These are phyloP conservation scores for Podarcis cretensis DNA, from an alignment of 2,113 vertebrate species.

Conservation along the genomic window DNA sequence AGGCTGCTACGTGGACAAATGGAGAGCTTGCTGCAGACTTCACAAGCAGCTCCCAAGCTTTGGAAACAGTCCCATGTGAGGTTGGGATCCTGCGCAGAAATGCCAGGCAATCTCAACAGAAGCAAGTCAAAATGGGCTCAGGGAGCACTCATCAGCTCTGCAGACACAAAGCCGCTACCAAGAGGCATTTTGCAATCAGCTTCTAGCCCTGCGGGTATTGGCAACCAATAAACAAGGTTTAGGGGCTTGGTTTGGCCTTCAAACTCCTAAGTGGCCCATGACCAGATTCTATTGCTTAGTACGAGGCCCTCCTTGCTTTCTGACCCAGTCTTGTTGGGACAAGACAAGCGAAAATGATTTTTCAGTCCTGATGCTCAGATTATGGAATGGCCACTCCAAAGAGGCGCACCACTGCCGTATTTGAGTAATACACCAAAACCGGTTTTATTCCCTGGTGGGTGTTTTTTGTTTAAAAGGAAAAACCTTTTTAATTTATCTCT, in stretches of 20 bases:
- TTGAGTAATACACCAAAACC: not conserved
- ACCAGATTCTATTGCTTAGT: not conserved
- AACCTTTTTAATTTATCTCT: not conserved
- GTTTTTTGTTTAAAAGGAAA: not conserved
- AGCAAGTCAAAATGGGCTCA: constrained; percentile 54
- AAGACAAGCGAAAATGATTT: not conserved
- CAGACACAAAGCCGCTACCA: constrained; percentile 44
- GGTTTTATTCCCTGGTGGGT: not conserved
- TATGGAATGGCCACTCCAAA: not conserved
- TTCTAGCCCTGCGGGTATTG: constrained; percentile 31
- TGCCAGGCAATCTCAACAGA: constrained; percentile 36
- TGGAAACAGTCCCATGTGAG: constrained; percentile 60
- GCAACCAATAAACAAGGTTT: constrained; percentile 25
- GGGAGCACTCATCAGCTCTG: constrained; percentile 47
- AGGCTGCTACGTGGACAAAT: constrained; percentile 61
- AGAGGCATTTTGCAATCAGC: constrained; percentile 39
- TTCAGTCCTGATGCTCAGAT: not conserved
- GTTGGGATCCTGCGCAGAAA: constrained; percentile 47
- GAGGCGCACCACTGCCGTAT: not conserved
- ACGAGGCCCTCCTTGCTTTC: not conserved
- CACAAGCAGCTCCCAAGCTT: constrained; percentile 55
- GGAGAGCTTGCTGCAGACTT: constrained; percentile 42
- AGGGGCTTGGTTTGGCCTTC: not conserved
- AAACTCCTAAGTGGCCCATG: not conserved
- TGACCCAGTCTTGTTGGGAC: not conserved